Conservation (phyloP, 2,797 vertebrate genomes). For the Enoplosus armatus region DNA sequence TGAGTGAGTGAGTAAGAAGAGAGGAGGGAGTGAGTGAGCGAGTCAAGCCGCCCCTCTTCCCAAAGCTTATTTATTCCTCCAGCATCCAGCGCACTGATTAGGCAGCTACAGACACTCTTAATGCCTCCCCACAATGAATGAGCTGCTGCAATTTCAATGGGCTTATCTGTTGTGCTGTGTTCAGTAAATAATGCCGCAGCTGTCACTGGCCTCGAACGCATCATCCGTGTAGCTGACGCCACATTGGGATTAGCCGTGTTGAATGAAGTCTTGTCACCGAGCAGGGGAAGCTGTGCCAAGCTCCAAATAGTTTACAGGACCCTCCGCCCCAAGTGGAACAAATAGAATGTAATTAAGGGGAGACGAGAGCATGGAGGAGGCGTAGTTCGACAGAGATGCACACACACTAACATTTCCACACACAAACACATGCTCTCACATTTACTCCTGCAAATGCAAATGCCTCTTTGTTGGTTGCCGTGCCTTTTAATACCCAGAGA, state of each 20-base stretch:
- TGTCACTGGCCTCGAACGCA: conserved; percentile 82
- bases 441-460: conserved; percentile 74
- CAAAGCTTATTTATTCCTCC: conserved; percentile 70
- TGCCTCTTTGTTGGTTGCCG: conserved; percentile 77
- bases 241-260: conserved; percentile 77
- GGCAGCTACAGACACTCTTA: conserved; percentile 59
- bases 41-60: conserved; percentile 59
- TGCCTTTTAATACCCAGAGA: conserved; percentile 82
- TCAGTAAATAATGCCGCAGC: conserved; percentile 83
- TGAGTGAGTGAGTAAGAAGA: conserved; percentile 38
- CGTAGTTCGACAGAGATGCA: conserved; percentile 54
- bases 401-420: conserved; percentile 18
- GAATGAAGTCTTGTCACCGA: conserved; percentile 80
- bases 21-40: conserved; percentile 57
- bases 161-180: conserved; percentile 83
- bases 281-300: conserved; percentile 62
- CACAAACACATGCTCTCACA: conserved; percentile 37
- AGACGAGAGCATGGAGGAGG: conserved; percentile 68
- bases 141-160: conserved; percentile 78
- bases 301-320: conserved; percentile 86
- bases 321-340: conserved; percentile 80
- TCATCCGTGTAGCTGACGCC: conserved; percentile 75
- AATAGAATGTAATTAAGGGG: conserved; percentile 81
- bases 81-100: conserved; percentile 72
- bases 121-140: conserved; percentile 80